These are phyloP conservation scores for Hyles lineata DNA, from an alignment of 2,888 invertebrate species.

Conservation along the genomic window DNA sequence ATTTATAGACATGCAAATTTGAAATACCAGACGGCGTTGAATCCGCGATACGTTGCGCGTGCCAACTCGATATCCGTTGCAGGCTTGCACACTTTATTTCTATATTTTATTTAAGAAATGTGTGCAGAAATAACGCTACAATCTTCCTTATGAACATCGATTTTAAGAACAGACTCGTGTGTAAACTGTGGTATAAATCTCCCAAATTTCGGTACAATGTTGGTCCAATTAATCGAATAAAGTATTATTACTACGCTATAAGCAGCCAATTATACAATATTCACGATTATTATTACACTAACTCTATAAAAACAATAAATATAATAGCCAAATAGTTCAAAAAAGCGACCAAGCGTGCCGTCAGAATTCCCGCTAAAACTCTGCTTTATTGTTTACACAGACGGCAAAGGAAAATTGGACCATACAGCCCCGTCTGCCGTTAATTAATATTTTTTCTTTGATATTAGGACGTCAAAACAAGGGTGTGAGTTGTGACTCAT, in stretches of 20 bases:
- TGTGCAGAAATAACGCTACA: neutral
- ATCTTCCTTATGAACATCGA: no score
- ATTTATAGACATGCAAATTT: constrained; percentile 72
- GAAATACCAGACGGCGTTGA: constrained; percentile 52
- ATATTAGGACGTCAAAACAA: constrained; percentile 23
- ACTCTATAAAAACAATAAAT: no score
- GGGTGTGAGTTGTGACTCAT: constrained; percentile 24
- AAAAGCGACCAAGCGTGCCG: neutral
- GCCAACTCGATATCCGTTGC: constrained; percentile 39
- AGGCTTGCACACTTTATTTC: neutral
- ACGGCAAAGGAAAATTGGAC: constrained; percentile 37
- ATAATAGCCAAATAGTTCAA: neutral
- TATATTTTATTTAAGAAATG: neutral
- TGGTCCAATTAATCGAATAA: no score
- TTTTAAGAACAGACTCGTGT: no score
- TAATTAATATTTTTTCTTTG: constrained; percentile 36
- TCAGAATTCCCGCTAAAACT: neutral
- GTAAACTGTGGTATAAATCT: no score
- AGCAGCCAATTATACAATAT: no score
- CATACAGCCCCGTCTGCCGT: constrained; percentile 32
- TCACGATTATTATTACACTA: no score
- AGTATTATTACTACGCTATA: no score
- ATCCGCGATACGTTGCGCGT: constrained; percentile 40
- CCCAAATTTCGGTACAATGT: no score
- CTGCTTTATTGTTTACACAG: constrained; percentile 31